Evolutionary conservation across 30 jellyfish, hydroid and myxozoan genomes (phyloP).

Genomic region (Chrysaora quinquecirrha): DNA sequence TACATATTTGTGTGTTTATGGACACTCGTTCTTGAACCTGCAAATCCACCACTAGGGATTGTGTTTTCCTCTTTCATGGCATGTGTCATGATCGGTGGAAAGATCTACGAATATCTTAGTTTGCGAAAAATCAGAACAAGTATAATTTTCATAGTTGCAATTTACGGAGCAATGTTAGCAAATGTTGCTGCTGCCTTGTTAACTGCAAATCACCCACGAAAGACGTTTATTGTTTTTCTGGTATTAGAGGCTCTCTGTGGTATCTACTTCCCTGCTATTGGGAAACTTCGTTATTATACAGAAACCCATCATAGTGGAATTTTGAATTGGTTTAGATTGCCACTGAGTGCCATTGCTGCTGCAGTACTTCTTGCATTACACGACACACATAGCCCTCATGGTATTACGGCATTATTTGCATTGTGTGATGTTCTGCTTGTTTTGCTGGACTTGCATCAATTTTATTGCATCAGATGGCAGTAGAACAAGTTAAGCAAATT

Average conservation of each 20-base stretch:
- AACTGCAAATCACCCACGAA: slow-evolving; percentile 86
- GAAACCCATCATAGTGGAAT: slow-evolving; percentile 80
- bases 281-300: slow-evolving; percentile 61
- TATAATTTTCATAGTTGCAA: slow-evolving; percentile 56
- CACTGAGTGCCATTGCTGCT: slow-evolving; percentile 89
- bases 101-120: slow-evolving; percentile 41
- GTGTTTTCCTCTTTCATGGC: slow-evolving; percentile 95
- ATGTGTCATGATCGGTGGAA: slow-evolving; percentile 88
- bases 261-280: slow-evolving; percentile 90
- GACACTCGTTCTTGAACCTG: slow-evolving; percentile 96
- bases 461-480: slow-evolving; percentile 37
- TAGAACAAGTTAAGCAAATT: no score
- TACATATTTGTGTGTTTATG: slow-evolving; percentile 91
- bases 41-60: slow-evolving; percentile 94
- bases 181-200: slow-evolving; percentile 82
- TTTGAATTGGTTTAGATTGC: slow-evolving; percentile 93
- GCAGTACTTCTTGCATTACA: slow-evolving; percentile 75
- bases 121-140: slow-evolving; percentile 47
- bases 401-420: slow-evolving; percentile 84
- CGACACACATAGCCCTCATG: slow-evolving; percentile 93
- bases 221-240: slow-evolving; percentile 77
- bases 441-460: slow-evolving; percentile 84
- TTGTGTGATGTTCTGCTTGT: slow-evolving; percentile 81
- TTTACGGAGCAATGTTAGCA: slow-evolving; percentile 84
- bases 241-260: slow-evolving; percentile 89